Percentiles rank a stretch among this genome's conserved stretches.
Conservation (phyloP, 92 coral and sea anemone genomes). For the Meandrina meandrites region DNA sequence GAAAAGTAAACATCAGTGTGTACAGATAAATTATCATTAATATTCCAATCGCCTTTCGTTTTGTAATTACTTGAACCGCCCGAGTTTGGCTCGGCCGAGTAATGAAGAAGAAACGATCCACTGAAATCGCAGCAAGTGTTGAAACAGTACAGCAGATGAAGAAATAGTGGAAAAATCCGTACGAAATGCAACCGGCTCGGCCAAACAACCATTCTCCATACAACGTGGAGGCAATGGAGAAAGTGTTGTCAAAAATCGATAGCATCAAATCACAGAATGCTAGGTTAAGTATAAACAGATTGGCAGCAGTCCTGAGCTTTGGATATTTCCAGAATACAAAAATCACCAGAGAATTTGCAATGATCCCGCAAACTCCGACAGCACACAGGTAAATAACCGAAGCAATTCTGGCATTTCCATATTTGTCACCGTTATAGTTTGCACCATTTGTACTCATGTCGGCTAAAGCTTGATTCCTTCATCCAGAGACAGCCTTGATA, state of each 20-base stretch:
- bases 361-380: conserved; percentile 73
- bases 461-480: neutral
- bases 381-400: conserved; percentile 72
- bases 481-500: neutral
- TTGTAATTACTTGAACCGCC: conserved; percentile 68
- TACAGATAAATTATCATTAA: conserved; percentile 66
- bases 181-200: conserved; percentile 70
- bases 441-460: conserved; percentile 26
- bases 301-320: conserved; percentile 89
- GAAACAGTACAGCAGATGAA: conserved; percentile 80
- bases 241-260: conserved; percentile 67
- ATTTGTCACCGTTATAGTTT: conserved; percentile 20
- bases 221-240: conserved; percentile 72
- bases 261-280: conserved; percentile 88
- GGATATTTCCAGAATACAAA: conserved; percentile 75
- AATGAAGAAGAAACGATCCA: conserved; percentile 87
- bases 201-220: conserved; percentile 79
- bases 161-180: conserved; percentile 86
- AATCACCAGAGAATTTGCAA: conserved; percentile 82
- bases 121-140: conserved; percentile 81
- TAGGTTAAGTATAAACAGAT: conserved; percentile 84
- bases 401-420: conserved; percentile 48
- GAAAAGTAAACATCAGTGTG: conserved; percentile 78
- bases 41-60: conserved; percentile 56
- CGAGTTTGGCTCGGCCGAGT: conserved; percentile 81